These are phyloP conservation scores for Platysteira castanea DNA, from an alignment of 2,113 vertebrate genomes.

Conservation along the genomic window DNA sequence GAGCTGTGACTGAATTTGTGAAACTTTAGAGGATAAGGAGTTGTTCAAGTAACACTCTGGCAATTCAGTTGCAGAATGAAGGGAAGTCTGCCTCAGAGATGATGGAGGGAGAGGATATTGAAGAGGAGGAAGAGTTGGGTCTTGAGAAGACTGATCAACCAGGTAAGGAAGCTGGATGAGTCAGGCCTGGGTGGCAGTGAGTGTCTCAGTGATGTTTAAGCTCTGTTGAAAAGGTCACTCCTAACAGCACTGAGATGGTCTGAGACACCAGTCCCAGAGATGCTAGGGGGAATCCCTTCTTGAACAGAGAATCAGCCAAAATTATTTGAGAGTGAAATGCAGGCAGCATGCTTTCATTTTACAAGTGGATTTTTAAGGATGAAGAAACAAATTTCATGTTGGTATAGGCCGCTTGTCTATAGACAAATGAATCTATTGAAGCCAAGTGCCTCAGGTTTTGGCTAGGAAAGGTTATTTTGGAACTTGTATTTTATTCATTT, in stretches of 20 bases:
- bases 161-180: conserved; percentile 47
- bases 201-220: background rate
- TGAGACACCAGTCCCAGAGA: background rate
- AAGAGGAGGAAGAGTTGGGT: conserved; percentile 58
- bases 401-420: background rate
- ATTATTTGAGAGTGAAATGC: background rate
- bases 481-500: background rate
- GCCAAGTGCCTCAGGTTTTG: background rate
- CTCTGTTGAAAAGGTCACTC: background rate
- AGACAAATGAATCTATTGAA: background rate
- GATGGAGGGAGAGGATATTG: conserved; percentile 68
- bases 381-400: background rate
- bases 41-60: background rate
- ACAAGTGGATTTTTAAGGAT: background rate
- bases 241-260: background rate
- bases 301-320: background rate
- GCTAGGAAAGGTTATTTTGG: background rate
- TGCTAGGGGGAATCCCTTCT: background rate
- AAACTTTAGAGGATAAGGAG: background rate
- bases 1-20: background rate
- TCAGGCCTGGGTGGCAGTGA: background rate
- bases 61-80: conserved; percentile 68
- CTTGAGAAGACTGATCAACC: conserved; percentile 11
- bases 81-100: conserved; percentile 58
- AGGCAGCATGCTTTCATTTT: background rate